phyloP scores from a whole-genome alignment of 2,797 vertebrate genomes.

The Helostoma temminkii region DNA sequence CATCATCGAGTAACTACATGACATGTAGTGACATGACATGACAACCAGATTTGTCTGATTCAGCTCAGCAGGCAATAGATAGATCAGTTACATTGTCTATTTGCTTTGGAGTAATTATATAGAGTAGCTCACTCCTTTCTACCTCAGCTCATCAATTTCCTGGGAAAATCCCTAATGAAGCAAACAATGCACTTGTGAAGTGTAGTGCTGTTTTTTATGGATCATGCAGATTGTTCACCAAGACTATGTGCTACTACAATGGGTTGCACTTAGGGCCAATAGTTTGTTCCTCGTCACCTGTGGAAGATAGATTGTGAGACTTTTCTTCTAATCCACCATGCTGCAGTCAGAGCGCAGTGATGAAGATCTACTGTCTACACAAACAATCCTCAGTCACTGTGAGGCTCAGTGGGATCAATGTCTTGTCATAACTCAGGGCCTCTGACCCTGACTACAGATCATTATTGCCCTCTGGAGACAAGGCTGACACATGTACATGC shows the following conservation, averaged over 20 bases:
- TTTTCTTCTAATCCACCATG: not conserved
- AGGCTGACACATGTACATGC: not conserved
- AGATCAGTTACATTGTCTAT: not conserved
- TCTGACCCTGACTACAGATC: slow-evolving; percentile 55
- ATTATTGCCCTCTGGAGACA: slow-evolving; percentile 51
- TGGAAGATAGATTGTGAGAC: slow-evolving; percentile 4
- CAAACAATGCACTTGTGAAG: not conserved
- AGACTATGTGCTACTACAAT: not conserved
- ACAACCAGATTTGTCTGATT: not conserved
- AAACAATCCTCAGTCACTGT: slow-evolving; percentile 56
- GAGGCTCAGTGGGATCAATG: slow-evolving; percentile 58
- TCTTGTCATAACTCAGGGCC: slow-evolving; percentile 52
- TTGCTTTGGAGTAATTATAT: slow-evolving; percentile 5
- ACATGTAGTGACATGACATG: not conserved
- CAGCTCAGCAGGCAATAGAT: slow-evolving; percentile 2
- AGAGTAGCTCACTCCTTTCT: not conserved
- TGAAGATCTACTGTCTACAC: slow-evolving; percentile 14
- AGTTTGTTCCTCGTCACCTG: not conserved
- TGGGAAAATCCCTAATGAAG: not conserved
- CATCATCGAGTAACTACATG: too few species aligned
- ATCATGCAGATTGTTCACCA: not conserved
- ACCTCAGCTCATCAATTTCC: not conserved
- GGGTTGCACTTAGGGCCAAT: not conserved
- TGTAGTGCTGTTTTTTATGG: too few species aligned
- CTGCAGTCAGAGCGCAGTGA: slow-evolving; percentile 4